These are phyloP conservation scores for Drosophila eugracilis DNA, from an alignment of 1,140 invertebrate genomes.

Conservation along the genomic window DNA sequence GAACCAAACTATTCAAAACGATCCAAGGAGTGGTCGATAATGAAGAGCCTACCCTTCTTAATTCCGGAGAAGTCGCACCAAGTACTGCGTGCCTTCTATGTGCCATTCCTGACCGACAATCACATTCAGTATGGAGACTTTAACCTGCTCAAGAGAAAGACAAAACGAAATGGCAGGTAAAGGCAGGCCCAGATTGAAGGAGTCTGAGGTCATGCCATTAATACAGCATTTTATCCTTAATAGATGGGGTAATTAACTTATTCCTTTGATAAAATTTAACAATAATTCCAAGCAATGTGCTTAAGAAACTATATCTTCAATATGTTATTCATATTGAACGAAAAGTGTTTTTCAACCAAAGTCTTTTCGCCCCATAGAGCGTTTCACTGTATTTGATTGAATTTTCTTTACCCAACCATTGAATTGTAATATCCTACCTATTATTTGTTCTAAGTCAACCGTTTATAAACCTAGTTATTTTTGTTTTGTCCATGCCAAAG, in stretches of 20 bases:
- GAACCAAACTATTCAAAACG: slow-evolving; percentile 94
- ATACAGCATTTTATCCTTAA: slow-evolving; percentile 22
- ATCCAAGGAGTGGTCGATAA: slow-evolving; percentile 90
- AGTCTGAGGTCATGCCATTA: slow-evolving; percentile 3
- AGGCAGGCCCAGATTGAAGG: background rate
- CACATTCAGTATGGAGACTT: slow-evolving; percentile 91
- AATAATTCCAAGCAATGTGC: slow-evolving; percentile 2
- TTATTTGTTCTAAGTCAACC: background rate
- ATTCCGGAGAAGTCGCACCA: slow-evolving; percentile 91
- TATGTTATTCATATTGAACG: background rate
- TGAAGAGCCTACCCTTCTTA: slow-evolving; percentile 91
- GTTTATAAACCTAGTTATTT: slow-evolving; percentile 14
- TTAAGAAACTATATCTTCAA: background rate
- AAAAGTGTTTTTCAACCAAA: background rate
- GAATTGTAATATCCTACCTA: slow-evolving; percentile 5
- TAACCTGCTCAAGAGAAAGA: slow-evolving; percentile 90
- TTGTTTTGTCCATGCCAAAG: slow-evolving; percentile 64
- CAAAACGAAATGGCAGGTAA: slow-evolving; percentile 68
- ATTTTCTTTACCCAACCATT: background rate
- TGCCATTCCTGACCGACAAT: slow-evolving; percentile 92
- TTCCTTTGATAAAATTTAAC: background rate
- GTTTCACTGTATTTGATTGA: slow-evolving; percentile 15
- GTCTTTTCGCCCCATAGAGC: slow-evolving; percentile 3
- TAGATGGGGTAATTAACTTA: slow-evolving; percentile 4
- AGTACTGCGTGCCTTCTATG: slow-evolving; percentile 94